Percentiles rank a stretch among this genome's conserved stretches.
Conservation (phyloP, 2,888 invertebrate species). For the Nomada fabriciana region DNA sequence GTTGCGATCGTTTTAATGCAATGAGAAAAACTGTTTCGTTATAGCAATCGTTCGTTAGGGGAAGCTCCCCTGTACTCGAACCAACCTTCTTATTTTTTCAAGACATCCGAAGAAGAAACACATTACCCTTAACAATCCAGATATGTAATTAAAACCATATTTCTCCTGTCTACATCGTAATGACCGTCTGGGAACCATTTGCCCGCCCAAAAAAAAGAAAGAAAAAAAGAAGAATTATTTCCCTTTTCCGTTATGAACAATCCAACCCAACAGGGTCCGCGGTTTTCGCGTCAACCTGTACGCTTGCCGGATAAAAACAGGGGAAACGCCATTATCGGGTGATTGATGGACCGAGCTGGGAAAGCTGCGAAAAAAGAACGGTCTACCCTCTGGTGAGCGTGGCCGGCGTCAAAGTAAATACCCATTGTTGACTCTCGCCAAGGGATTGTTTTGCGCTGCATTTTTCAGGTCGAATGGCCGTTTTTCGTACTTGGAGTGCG, state of each 20-base stretch:
- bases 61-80: too few relatives aligned
- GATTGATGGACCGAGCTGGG: conserved; percentile 71
- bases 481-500: conserved; percentile 16
- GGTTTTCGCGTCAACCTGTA: conserved; percentile 2
- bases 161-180: background rate
- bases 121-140: too few relatives aligned
- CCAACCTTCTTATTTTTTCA: too few relatives aligned
- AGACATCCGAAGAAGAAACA: too few relatives aligned
- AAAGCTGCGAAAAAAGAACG: conserved; percentile 63
- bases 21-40: too few relatives aligned
- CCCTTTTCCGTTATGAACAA: background rate
- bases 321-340: conserved; percentile 67
- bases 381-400: conserved; percentile 35
- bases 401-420: conserved; percentile 70
- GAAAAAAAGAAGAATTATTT: background rate
- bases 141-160: too few relatives aligned
- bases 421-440: conserved; percentile 64
- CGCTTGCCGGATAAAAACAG: conserved; percentile 52
- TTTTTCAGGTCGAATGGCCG: conserved; percentile 46
- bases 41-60: too few relatives aligned
- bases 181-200: background rate
- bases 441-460: conserved; percentile 65
- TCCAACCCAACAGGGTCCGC: background rate
- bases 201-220: background rate
- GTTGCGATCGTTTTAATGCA: too few relatives aligned